Conservation (phyloP, 1,140 invertebrate species). For the Panulirus ornatus region DNA sequence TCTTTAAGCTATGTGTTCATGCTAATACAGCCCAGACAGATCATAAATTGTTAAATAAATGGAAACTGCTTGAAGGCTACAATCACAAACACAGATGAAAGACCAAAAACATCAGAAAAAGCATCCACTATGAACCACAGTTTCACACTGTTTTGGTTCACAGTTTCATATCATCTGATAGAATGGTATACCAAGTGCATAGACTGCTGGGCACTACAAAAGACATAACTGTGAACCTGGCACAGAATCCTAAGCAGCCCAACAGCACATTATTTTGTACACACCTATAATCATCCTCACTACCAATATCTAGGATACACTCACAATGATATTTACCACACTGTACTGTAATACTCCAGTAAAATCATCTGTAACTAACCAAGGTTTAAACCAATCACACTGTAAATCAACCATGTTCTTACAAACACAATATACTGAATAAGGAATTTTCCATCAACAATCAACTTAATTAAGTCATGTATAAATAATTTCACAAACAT, state of each 20-base stretch:
- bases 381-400: not conserved
- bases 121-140: conserved; percentile 32
- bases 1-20: not conserved
- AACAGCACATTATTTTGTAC: not conserved
- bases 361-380: not conserved
- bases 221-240: too few species aligned
- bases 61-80: too few species aligned
- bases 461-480: not conserved
- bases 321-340: not conserved
- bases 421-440: not conserved
- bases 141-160: conserved; percentile 6
- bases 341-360: too few species aligned
- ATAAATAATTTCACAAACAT: too few species aligned
- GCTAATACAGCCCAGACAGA: too few species aligned
- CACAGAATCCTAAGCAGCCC: not conserved
- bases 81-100: not conserved
- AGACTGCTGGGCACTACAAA: not conserved
- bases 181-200: not conserved
- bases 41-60: too few species aligned
- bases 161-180: conserved; percentile 27
- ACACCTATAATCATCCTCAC: not conserved
- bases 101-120: not conserved
- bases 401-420: too few species aligned
- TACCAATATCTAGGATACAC: not conserved
- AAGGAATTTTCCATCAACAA: not conserved